Conservation (phyloP, 2,797 vertebrate species). For the Enteromius unitaeniatus region DNA sequence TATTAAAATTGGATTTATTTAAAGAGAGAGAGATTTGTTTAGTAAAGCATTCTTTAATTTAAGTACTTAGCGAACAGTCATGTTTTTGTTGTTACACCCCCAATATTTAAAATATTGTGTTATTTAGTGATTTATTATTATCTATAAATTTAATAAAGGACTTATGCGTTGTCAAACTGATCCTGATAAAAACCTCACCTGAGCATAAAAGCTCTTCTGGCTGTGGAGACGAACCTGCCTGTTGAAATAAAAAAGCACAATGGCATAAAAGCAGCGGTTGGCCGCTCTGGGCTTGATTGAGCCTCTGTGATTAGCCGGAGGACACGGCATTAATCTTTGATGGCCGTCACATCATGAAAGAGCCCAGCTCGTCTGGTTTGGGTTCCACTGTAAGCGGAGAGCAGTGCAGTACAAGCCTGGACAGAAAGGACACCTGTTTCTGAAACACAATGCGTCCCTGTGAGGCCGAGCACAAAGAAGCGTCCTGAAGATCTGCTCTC, state of each 20-base stretch:
- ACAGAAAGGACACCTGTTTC: constrained; percentile 60
- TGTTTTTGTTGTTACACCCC: no score
- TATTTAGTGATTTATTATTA: no score
- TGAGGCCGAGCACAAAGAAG: constrained; percentile 52
- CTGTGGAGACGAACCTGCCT: neutral
- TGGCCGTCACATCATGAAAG: constrained; percentile 50
- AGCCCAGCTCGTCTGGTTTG: constrained; percentile 15
- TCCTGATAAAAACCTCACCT: neutral
- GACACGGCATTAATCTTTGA: constrained; percentile 53
- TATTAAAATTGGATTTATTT: no score
- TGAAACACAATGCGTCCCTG: constrained; percentile 57
- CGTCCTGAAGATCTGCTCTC: constrained; percentile 51
- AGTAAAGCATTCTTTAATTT: no score
- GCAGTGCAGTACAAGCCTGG: constrained; percentile 50
- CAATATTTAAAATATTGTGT: no score
- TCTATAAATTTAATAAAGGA: no score
- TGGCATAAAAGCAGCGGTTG: neutral
- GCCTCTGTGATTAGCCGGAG: constrained; percentile 21
- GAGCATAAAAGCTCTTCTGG: constrained; percentile 9
- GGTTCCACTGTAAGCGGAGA: constrained; percentile 32
- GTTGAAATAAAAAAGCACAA: neutral
- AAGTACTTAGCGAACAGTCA: no score
- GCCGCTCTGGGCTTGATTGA: neutral
- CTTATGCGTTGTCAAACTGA: no score
- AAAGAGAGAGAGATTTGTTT: no score